phyloP scores from a whole-genome alignment of 23 tunicate genomes.

The Trididemnum miniatum region DNA sequence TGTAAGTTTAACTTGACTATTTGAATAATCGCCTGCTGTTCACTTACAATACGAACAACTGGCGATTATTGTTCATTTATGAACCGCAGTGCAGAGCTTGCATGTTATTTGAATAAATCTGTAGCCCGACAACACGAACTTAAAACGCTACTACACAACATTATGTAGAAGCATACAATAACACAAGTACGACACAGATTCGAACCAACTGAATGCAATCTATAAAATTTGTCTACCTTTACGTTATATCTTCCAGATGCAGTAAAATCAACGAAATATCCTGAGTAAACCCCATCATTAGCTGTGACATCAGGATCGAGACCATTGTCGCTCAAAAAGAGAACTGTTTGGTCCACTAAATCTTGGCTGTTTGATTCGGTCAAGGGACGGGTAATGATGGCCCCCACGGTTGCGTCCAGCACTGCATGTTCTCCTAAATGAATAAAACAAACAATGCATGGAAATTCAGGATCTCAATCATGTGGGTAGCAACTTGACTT shows the following conservation, averaged over 20 bases:
- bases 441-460: neutral
- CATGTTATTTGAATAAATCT: too few species aligned
- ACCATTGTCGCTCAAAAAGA: slow-evolving; percentile 69
- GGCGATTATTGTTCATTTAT: too few species aligned
- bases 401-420: slow-evolving; percentile 69
- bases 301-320: slow-evolving; percentile 78
- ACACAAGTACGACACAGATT: too few species aligned
- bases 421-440: slow-evolving; percentile 85
- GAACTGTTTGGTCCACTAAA: slow-evolving; percentile 44
- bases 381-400: slow-evolving; percentile 76
- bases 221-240: slow-evolving; percentile 65
- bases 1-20: too few species aligned
- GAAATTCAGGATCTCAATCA: neutral
- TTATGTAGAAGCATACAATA: too few species aligned
- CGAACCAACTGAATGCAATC: too few species aligned
- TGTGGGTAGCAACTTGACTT: too few species aligned
- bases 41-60: too few species aligned
- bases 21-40: too few species aligned
- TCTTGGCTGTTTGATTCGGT: slow-evolving; percentile 20
- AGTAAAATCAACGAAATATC: slow-evolving; percentile 74
- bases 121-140: too few species aligned
- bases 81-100: too few species aligned
- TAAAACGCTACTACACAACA: too few species aligned
- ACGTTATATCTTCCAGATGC: slow-evolving; percentile 86
- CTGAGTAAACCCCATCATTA: slow-evolving; percentile 94